phyloP scores from a whole-genome alignment of 2,113 vertebrate species.

The Osmerus mordax region DNA sequence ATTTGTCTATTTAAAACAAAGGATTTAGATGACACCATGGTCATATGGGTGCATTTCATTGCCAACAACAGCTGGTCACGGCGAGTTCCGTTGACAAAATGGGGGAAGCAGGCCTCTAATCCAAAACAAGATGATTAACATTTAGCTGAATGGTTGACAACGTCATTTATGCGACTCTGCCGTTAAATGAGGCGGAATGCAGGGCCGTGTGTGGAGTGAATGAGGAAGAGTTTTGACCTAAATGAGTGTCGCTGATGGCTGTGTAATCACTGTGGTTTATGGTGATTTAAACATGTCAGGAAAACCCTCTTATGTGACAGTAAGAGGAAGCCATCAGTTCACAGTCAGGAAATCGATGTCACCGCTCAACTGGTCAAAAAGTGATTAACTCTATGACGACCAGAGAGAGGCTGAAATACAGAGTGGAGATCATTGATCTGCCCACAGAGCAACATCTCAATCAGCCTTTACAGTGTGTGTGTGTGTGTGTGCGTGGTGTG shows the following conservation, averaged over 20 bases:
- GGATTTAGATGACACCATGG: neutral
- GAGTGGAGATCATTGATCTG: too few species aligned
- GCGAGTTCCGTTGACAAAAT: constrained; percentile 3
- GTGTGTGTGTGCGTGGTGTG: too few species aligned
- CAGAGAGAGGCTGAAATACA: too few species aligned
- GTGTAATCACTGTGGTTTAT: constrained; percentile 20
- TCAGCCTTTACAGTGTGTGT: too few species aligned
- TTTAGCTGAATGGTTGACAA: constrained; percentile 25
- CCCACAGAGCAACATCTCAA: too few species aligned
- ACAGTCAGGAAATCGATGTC: neutral
- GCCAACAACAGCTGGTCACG: constrained; percentile 17
- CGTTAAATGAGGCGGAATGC: constrained; percentile 38
- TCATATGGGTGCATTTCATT: constrained; percentile 11
- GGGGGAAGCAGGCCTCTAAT: constrained; percentile 4
- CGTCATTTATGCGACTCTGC: constrained; percentile 22
- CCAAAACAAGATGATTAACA: constrained; percentile 59
- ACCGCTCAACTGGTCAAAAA: neutral
- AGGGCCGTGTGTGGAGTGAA: neutral
- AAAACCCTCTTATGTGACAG: neutral
- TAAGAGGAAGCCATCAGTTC: neutral
- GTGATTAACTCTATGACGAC: too few species aligned
- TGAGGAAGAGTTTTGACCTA: constrained; percentile 11
- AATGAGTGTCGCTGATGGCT: constrained; percentile 17
- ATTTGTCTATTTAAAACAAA: neutral
- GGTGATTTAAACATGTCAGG: neutral